Percentiles rank a stretch among this genome's conserved stretches.
phyloP scores from a whole-genome alignment of 1,140 invertebrate species.

The Mactra quadrangularis region DNA sequence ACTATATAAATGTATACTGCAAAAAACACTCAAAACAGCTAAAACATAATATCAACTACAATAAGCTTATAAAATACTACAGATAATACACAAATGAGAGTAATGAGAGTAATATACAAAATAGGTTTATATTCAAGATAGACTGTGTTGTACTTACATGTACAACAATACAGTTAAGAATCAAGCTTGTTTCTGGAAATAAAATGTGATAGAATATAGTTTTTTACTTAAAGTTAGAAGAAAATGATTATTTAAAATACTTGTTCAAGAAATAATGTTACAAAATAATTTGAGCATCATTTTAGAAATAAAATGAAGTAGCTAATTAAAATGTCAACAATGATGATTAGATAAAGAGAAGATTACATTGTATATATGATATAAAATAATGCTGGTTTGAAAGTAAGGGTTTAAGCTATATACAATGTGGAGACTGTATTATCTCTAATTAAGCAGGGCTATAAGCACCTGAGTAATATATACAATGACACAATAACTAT shows the following conservation, averaged over 20 bases:
- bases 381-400: slow-evolving; percentile 23
- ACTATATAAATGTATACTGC: background rate
- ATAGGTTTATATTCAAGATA: no score
- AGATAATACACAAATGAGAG: background rate
- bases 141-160: no score
- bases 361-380: background rate
- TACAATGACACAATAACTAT: background rate
- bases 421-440: slow-evolving; percentile 55
- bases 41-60: background rate
- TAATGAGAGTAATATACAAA: no score
- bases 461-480: slow-evolving; percentile 45
- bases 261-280: background rate
- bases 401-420: slow-evolving; percentile 10
- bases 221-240: background rate
- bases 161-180: no score
- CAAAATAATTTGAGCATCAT: background rate
- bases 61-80: background rate
- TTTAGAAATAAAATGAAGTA: background rate
- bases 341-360: background rate
- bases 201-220: no score
- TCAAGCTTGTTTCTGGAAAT: no score
- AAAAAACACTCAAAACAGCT: no score
- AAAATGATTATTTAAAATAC: background rate
- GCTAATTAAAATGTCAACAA: background rate
- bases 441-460: slow-evolving; percentile 49